A percentile compares a stretch with the other conserved stretches of the same genome.
Conservation (phyloP, 1,140 invertebrate species). For the Phocides pigmalion region DNA sequence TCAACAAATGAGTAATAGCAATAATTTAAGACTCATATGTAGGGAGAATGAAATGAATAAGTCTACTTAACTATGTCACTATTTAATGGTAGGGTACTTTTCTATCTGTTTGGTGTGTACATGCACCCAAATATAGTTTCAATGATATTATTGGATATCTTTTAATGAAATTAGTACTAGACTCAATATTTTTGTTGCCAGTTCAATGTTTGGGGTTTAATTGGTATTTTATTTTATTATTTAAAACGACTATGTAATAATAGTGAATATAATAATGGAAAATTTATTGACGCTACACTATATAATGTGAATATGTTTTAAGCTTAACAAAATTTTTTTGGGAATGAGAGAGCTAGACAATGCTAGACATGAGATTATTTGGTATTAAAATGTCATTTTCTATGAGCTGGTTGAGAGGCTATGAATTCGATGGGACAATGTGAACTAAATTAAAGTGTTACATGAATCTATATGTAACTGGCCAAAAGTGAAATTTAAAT, state of each 20-base stretch:
- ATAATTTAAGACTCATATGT: constrained; percentile 30
- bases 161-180: too few relatives aligned
- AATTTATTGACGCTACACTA: too few relatives aligned
- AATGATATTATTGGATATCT: not conserved
- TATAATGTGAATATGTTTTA: not conserved
- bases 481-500: too few relatives aligned
- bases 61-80: constrained; percentile 1
- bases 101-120: not conserved
- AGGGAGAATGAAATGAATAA: constrained; percentile 10
- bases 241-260: too few relatives aligned
- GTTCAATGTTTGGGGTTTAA: too few relatives aligned
- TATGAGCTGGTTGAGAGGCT: too few relatives aligned
- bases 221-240: too few relatives aligned
- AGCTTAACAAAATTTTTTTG: not conserved
- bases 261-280: too few relatives aligned
- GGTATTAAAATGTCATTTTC: not conserved
- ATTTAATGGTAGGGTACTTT: constrained; percentile 2
- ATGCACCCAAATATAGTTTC: not conserved
- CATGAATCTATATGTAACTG: too few relatives aligned
- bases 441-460: too few relatives aligned
- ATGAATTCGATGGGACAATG: too few relatives aligned
- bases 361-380: constrained; percentile 8
- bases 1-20: constrained; percentile 13
- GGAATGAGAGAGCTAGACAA: not conserved
- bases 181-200: too few relatives aligned